Evolutionary conservation across 2,888 invertebrate genomes (phyloP).

Genomic region (Agrochola lota): DNA sequence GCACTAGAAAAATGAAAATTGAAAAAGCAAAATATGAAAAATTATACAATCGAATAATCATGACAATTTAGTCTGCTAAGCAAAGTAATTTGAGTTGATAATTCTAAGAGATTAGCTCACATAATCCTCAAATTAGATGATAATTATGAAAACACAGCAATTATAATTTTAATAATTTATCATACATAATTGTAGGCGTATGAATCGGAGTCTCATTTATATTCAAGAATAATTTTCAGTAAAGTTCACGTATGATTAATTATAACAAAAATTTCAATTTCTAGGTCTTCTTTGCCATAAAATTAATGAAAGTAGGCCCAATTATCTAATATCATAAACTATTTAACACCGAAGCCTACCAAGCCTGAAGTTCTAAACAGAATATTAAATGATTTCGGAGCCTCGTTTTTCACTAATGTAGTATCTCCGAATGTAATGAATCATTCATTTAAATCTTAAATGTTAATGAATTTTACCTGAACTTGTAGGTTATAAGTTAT

Average conservation of each 20-base stretch:
- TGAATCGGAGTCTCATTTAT: slow-evolving; percentile 2
- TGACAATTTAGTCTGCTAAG: too few species aligned
- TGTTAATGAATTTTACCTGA: slow-evolving; percentile 30
- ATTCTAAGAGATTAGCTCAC: slow-evolving; percentile 2
- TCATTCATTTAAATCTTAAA: slow-evolving; percentile 23
- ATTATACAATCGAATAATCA: neutral
- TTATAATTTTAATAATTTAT: slow-evolving; percentile 29
- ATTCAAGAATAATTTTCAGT: slow-evolving; percentile 12
- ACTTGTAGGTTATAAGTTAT: slow-evolving; percentile 26
- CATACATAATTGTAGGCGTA: neutral
- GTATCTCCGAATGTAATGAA: slow-evolving; percentile 27
- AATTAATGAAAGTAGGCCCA: slow-evolving; percentile 6
- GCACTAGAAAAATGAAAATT: neutral
- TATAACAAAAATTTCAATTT: neutral
- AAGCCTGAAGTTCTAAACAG: slow-evolving; percentile 3
- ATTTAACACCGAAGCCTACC: neutral
- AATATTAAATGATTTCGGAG: slow-evolving; percentile 19
- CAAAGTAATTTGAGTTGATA: neutral
- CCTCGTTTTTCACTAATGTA: slow-evolving; percentile 7
- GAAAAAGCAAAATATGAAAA: neutral
- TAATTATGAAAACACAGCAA: slow-evolving; percentile 12
- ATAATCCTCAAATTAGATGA: slow-evolving; percentile 15
- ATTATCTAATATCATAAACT: slow-evolving; percentile 21
- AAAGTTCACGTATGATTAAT: neutral
- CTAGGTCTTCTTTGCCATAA: neutral